These are phyloP conservation scores for Nematolebias whitei DNA, from an alignment of 2,113 vertebrate genomes.

Conservation along the genomic window DNA sequence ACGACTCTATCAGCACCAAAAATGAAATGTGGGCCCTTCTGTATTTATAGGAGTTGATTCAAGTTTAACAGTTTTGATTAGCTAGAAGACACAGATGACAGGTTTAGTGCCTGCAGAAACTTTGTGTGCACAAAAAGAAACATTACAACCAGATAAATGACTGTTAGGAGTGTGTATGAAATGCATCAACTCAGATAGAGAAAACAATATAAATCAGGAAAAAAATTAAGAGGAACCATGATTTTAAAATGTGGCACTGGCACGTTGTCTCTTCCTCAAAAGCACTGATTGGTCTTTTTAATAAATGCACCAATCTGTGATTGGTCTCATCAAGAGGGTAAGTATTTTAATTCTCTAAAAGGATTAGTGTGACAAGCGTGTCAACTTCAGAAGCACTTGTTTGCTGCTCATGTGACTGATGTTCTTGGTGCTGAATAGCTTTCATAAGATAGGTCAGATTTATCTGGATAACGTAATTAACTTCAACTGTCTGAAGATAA, in stretches of 20 bases:
- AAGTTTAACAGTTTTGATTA: not conserved
- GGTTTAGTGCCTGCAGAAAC: conserved; percentile 14
- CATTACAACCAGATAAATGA: not conserved
- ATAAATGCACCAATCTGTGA: conserved; percentile 18
- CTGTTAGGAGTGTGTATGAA: conserved; percentile 3
- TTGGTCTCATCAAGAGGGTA: conserved; percentile 1
- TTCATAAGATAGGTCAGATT: not conserved
- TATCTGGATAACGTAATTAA: not conserved
- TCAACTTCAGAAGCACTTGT: conserved; percentile 13
- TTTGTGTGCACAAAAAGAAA: conserved; percentile 33
- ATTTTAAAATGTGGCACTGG: conserved; percentile 10
- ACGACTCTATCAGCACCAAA: not conserved
- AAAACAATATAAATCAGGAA: too few relatives aligned
- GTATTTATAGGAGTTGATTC: not conserved
- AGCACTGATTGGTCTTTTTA: conserved; percentile 42
- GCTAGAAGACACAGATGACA: conserved; percentile 18
- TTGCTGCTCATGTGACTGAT: conserved; percentile 12
- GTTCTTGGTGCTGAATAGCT: not conserved
- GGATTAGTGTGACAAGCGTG: conserved; percentile 47
- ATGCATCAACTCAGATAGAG: conserved; percentile 11
- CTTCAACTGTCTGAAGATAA: not conserved
- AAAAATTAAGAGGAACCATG: conserved; percentile 51
- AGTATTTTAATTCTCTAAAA: conserved; percentile 35
- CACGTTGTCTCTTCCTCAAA: conserved; percentile 1
- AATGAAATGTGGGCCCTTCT: not conserved